phyloP scores from a whole-genome alignment of 1,140 invertebrate genomes.

The Orchesella cincta region DNA sequence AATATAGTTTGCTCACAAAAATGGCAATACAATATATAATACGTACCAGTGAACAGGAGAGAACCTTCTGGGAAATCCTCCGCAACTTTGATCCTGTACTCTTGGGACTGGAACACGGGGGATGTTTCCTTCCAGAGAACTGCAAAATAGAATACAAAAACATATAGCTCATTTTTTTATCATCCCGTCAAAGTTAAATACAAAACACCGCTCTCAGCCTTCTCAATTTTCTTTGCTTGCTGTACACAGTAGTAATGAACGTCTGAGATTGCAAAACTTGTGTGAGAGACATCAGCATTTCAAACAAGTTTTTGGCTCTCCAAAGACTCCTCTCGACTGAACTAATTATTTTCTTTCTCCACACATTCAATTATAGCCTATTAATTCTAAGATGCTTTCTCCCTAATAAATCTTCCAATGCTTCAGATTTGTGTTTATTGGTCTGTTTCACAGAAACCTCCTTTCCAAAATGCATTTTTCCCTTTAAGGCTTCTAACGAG shows the following conservation, averaged over 20 bases:
- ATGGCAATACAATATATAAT: background rate
- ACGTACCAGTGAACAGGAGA: conserved; percentile 49
- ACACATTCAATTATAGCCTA: too few species aligned
- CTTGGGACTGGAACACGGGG: conserved; percentile 46
- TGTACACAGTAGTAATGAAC: background rate
- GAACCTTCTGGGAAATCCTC: conserved; percentile 51
- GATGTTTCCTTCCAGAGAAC: conserved; percentile 32
- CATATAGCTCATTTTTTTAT: background rate
- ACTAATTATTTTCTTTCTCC: too few species aligned
- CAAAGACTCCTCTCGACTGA: too few species aligned
- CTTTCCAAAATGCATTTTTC: background rate
- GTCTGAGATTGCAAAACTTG: background rate
- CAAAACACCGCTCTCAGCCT: background rate
- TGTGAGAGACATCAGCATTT: background rate
- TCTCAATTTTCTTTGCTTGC: too few species aligned
- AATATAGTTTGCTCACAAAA: background rate
- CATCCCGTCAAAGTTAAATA: background rate
- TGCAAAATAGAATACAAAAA: background rate
- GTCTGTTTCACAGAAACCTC: background rate
- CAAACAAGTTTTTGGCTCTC: background rate
- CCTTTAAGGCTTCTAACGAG: background rate
- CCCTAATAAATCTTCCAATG: background rate
- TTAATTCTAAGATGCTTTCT: too few species aligned
- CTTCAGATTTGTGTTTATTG: too few species aligned
- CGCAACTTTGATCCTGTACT: conserved; percentile 48